These are phyloP conservation scores for Mesocricetus auratus DNA, from an alignment of 2,113 vertebrate species.

Conservation along the genomic window DNA sequence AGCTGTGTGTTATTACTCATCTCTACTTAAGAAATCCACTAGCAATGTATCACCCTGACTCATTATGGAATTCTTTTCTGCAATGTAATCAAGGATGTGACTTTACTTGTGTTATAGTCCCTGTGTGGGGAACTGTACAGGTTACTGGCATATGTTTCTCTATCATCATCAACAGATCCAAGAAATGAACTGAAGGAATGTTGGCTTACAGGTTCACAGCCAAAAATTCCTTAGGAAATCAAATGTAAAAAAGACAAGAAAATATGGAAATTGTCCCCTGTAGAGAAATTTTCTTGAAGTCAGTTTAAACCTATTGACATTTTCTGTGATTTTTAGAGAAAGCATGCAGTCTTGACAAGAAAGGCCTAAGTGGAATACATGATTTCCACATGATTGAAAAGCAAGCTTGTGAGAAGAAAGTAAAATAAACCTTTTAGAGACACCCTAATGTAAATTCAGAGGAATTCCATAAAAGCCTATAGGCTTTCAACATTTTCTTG, in stretches of 20 bases:
- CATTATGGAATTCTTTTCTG: not conserved
- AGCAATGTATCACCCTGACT: not conserved
- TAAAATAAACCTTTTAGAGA: not conserved
- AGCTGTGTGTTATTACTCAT: no score
- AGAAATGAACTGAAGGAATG: not conserved
- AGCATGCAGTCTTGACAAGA: not conserved
- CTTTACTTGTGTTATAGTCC: no score
- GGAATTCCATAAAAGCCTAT: not conserved
- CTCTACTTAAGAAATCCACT: not conserved
- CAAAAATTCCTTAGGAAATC: not conserved
- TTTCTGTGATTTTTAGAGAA: constrained; percentile 37
- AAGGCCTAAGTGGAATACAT: not conserved
- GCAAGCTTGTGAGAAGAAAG: not conserved
- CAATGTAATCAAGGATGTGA: no score
- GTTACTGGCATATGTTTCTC: not conserved
- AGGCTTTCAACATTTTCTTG: constrained; percentile 31
- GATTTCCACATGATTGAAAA: constrained; percentile 22
- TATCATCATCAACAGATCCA: not conserved
- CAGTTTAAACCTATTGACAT: not conserved
- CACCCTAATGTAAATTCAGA: not conserved
- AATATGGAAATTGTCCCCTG: not conserved
- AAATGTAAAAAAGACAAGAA: not conserved
- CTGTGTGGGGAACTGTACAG: not conserved
- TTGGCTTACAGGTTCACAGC: not conserved
- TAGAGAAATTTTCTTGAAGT: not conserved